Conservation (phyloP, 2,113 vertebrate genomes). For the Plestiodon gilberti region DNA sequence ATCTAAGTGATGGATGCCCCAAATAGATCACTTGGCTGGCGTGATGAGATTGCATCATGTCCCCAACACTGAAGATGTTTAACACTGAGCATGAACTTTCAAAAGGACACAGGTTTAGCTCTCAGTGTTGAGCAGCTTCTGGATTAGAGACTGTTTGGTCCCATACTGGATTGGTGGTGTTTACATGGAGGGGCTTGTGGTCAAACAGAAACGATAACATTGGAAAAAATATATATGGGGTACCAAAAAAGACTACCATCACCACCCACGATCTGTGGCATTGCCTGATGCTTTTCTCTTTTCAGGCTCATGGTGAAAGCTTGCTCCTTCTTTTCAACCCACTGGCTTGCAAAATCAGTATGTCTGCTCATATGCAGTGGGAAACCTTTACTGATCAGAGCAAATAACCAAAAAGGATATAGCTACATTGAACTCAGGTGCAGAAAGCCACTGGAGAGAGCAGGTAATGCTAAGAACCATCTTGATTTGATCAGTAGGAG, state of each 20-base stretch:
- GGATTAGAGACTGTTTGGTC: neutral
- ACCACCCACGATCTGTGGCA: neutral
- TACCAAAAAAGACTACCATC: neutral
- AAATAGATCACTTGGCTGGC: neutral
- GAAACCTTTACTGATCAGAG: constrained; percentile 71
- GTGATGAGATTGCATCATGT: neutral
- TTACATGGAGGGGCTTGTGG: neutral
- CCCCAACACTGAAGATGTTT: neutral
- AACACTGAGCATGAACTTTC: neutral
- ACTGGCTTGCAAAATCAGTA: constrained; percentile 73
- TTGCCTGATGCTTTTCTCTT: neutral
- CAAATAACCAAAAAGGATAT: constrained; percentile 63
- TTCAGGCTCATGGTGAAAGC: constrained; percentile 73
- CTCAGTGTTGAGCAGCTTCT: neutral
- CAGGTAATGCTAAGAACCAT: constrained; percentile 30
- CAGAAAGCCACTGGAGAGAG: constrained; percentile 57
- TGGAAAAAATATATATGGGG: neutral
- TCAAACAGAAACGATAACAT: neutral
- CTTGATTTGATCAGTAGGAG: no score
- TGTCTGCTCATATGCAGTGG: constrained; percentile 66
- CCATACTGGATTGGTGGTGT: neutral
- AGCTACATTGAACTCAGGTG: constrained; percentile 73
- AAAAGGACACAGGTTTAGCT: neutral
- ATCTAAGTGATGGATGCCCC: neutral
- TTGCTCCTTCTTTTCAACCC: constrained; percentile 70